Evolutionary conservation across 2,113 vertebrate genomes (phyloP).

Genomic region (Hystrix brachyura): DNA sequence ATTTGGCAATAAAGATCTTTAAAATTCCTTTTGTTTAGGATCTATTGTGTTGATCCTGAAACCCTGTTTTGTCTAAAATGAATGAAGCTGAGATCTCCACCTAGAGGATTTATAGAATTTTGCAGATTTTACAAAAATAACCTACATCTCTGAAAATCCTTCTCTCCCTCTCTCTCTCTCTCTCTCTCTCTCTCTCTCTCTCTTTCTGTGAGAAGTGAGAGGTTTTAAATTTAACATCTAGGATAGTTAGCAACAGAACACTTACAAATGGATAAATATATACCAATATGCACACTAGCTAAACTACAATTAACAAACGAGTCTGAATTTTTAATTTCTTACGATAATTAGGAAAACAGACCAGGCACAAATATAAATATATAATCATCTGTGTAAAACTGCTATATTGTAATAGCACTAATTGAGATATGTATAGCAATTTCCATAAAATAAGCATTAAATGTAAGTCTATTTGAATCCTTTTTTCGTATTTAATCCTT

Average conservation of each 20-base stretch:
- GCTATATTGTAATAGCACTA: constrained; percentile 54
- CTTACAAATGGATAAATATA: constrained; percentile 55
- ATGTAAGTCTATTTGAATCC: constrained; percentile 23
- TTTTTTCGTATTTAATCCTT: constrained; percentile 86
- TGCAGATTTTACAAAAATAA: constrained; percentile 32
- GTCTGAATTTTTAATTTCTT: constrained; percentile 73
- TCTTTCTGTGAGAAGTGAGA: background rate
- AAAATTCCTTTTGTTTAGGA: constrained; percentile 73
- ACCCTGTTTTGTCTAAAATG: background rate
- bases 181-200: background rate
- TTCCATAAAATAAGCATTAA: constrained; percentile 73
- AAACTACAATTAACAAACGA: constrained; percentile 61
- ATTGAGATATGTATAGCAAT: constrained; percentile 59
- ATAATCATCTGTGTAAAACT: constrained; percentile 62
- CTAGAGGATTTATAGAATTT: constrained; percentile 58
- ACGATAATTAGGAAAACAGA: constrained; percentile 70
- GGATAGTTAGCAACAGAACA: constrained; percentile 57
- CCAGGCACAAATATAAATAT: constrained; percentile 60
- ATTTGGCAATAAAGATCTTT: constrained; percentile 66
- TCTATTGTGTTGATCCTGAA: constrained; percentile 55
- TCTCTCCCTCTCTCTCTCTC: background rate
- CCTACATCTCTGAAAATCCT: background rate
- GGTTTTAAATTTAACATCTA: constrained; percentile 20
- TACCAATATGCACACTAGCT: background rate
- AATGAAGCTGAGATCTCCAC: constrained; percentile 59